Evolutionary conservation across 2,888 invertebrate species (phyloP), one percentile per base, ranked within the genome.

Genomic region (Agonum fuliginosum): DNA sequence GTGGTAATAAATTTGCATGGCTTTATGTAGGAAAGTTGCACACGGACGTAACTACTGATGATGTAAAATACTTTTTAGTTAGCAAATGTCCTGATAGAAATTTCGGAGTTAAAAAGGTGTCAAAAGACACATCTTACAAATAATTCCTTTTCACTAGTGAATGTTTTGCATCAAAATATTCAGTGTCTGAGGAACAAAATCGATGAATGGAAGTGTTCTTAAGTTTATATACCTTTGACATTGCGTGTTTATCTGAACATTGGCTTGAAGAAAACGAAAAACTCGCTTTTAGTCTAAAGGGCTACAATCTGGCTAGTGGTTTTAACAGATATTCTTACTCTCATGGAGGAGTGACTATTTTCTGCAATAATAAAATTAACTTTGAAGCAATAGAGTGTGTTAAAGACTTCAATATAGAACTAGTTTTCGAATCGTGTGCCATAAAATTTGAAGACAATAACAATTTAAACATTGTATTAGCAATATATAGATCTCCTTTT

Each of bases 161-260:
- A n/a, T n/a, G n/a, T 62, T 27, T 10, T 62, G 27, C 37, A 34
- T 27, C 27, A 62, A 62, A 65, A 65, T 12, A 14, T 65, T 24
- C 65, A 65, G 19, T 65, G 34, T 12, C 4, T 65, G 27, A 5
- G 34, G 5, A 62, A 27, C 10, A 27, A 62, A 24, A 62, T 62
- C 6, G 24, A 27, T 12, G 27, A 58, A 6, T 58, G 19, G 12
- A 24, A n/a, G 12, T 19, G 8, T 62, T 30, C 10, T 12, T 19
- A 27, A 4, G 8, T 19, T 30, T 27, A 27, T 14, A 37, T 27
- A 2, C 30, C 24, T 10, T n/a, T 30, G 62, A 62, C 27, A 62
- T 62, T 12, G 4, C 27, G 2, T 62, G 27, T 12, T 27, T 65
- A 30, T 37, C 34, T 12, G 65, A 65, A 27, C 34, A 65, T 14